These are phyloP conservation scores for Leucosticte australis DNA, from an alignment of 2,113 vertebrate genomes.

Conservation along the genomic window DNA sequence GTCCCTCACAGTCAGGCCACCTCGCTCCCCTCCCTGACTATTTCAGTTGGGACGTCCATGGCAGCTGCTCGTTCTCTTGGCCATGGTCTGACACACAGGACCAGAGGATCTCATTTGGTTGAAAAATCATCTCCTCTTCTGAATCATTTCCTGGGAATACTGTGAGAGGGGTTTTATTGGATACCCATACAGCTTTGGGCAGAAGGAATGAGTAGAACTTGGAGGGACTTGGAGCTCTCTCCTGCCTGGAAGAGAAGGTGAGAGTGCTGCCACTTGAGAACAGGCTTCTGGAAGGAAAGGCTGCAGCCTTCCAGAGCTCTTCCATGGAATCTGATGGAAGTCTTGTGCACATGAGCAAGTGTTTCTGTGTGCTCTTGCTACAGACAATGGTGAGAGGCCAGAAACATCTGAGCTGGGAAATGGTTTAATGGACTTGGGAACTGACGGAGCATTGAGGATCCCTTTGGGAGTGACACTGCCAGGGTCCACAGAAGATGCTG, in stretches of 20 bases:
- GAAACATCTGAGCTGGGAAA: background rate
- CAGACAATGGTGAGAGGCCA: background rate
- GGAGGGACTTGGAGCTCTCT: background rate
- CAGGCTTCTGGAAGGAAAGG: background rate
- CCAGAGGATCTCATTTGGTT: constrained; percentile 55
- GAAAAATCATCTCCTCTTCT: constrained; percentile 66
- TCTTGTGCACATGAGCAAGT: constrained; percentile 31
- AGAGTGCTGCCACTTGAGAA: background rate
- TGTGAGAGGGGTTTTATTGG: constrained; percentile 49
- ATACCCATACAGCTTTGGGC: background rate
- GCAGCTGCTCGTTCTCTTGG: constrained; percentile 67
- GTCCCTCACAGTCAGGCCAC: constrained; percentile 4
- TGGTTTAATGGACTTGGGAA: constrained; percentile 2
- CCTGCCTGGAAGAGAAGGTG: background rate
- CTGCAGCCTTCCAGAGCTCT: background rate
- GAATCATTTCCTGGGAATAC: constrained; percentile 63
- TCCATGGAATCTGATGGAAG: constrained; percentile 37
- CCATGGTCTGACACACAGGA: constrained; percentile 56
- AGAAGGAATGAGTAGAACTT: background rate
- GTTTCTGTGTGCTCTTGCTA: constrained; percentile 2
- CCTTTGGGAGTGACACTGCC: background rate
- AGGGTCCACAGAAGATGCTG: constrained; percentile 33
- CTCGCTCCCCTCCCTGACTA: constrained; percentile 29
- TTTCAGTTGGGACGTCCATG: constrained; percentile 17
- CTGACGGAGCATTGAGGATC: constrained; percentile 11